These are phyloP conservation scores for Serilophus lunatus DNA, from an alignment of 2,113 vertebrate genomes.

Conservation along the genomic window DNA sequence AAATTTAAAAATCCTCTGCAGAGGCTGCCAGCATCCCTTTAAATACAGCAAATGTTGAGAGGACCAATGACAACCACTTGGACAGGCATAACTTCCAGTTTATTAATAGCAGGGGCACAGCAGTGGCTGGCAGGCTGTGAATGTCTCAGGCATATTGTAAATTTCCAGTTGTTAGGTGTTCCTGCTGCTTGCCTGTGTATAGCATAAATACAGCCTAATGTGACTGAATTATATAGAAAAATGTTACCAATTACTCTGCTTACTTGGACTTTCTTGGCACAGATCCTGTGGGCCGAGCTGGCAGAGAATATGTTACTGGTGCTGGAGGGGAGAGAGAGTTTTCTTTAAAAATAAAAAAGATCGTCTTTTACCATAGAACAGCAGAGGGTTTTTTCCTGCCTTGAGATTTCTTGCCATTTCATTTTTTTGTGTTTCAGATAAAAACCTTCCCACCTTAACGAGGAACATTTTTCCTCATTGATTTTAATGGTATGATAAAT, in stretches of 20 bases:
- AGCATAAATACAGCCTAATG: conserved; percentile 5
- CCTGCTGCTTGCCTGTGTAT: background rate
- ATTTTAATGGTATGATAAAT: conserved; percentile 50
- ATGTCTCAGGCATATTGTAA: background rate
- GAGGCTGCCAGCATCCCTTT: background rate
- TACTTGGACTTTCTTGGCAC: conserved; percentile 3
- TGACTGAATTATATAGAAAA: conserved; percentile 3
- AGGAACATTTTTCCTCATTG: conserved; percentile 13
- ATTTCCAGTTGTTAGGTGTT: conserved; percentile 9
- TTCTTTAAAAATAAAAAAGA: background rate
- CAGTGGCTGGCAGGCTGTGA: background rate
- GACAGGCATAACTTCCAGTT: background rate
- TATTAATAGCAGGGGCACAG: background rate
- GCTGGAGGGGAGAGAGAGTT: conserved; percentile 13
- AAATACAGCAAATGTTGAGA: background rate
- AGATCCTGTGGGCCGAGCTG: background rate
- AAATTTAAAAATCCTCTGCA: background rate
- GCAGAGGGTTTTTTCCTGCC: background rate
- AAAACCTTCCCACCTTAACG: conserved; percentile 14
- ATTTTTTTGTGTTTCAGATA: conserved; percentile 22
- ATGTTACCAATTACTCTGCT: conserved; percentile 42
- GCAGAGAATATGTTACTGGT: background rate
- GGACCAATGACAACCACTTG: background rate
- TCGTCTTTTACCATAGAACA: conserved; percentile 1
- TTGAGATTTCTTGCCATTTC: conserved; percentile 32